Evolutionary conservation across 2,113 vertebrate species (phyloP).

Genomic region (Mionectes macconnelli): DNA sequence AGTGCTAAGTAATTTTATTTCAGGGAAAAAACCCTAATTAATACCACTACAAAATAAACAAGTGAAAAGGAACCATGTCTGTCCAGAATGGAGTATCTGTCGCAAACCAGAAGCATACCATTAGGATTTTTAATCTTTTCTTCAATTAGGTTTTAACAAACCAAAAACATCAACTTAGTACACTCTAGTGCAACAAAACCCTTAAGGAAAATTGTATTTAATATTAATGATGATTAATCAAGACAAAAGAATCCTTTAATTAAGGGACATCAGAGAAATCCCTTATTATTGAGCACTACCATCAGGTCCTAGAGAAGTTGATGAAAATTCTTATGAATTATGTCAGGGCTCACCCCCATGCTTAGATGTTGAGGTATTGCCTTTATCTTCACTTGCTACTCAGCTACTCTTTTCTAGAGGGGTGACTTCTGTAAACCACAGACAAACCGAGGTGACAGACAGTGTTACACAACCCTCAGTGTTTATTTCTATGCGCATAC

Average conservation of each 20-base stretch:
- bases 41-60: background rate
- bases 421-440: background rate
- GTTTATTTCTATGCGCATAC: background rate
- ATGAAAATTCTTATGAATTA: background rate
- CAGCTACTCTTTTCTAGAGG: background rate
- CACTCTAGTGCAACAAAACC: background rate
- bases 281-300: background rate
- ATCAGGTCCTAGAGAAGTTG: background rate
- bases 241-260: conserved; percentile 22
- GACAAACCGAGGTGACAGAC: background rate
- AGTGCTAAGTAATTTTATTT: background rate
- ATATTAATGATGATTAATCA: background rate
- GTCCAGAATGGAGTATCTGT: background rate
- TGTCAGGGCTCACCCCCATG: background rate
- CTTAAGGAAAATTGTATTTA: background rate
- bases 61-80: background rate
- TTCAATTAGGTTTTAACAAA: background rate
- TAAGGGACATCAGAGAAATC: background rate
- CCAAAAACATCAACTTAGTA: background rate
- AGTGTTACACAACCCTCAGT: background rate
- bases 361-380: background rate
- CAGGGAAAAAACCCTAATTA: background rate
- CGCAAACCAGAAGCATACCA: background rate
- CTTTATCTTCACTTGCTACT: background rate
- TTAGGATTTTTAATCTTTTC: background rate